phyloP scores from a whole-genome alignment of 2,113 vertebrate species.

The Nesogale talazaci region DNA sequence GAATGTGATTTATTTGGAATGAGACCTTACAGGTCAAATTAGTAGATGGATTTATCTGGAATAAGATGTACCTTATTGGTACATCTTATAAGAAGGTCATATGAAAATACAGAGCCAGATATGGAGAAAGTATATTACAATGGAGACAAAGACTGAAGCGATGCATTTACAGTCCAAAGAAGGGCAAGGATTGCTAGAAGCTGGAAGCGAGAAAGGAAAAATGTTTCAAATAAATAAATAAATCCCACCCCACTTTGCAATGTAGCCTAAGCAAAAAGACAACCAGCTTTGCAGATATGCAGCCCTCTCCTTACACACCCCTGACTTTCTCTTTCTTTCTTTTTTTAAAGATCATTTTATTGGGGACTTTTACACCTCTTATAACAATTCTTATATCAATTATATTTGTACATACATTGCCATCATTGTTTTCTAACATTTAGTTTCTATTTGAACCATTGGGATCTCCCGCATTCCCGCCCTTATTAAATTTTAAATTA shows the following conservation, averaged over 20 bases:
- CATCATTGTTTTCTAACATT: too few relatives aligned
- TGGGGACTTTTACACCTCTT: too few relatives aligned
- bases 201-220: neutral
- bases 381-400: too few relatives aligned
- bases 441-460: too few relatives aligned
- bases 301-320: accelerated
- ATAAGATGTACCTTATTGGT: neutral
- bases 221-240: neutral
- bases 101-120: neutral
- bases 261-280: neutral
- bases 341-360: too few relatives aligned
- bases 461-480: too few relatives aligned
- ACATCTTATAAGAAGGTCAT: neutral
- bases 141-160: neutral
- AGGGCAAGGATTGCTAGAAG: neutral
- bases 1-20: too few relatives aligned
- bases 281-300: neutral
- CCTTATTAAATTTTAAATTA: too few relatives aligned
- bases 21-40: too few relatives aligned
- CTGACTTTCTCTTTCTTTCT: neutral
- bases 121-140: neutral
- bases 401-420: too few relatives aligned
- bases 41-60: neutral
- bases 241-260: neutral
- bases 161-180: neutral